Evolutionary conservation across 2,113 vertebrate genomes (phyloP), one percentile per base, ranked within the genome.

Genomic region (Cyphomyrus plagiostoma): DNA sequence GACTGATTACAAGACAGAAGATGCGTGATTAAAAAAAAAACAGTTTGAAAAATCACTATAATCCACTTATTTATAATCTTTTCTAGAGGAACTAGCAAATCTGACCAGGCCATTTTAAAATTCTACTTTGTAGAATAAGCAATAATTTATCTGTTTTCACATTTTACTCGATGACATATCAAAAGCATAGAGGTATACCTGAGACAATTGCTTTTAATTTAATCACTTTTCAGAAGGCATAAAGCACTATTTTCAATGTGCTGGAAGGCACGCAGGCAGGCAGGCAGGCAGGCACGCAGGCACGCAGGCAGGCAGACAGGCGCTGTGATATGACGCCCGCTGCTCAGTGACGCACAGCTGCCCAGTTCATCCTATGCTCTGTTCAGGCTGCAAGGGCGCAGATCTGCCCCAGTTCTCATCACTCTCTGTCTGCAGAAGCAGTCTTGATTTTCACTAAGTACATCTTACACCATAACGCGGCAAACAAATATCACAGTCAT

Each of bases 331-430:
- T 62, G 58, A 62, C 7, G 23, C 23, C 58, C 0, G 23, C 58
- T n/a, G 58, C 58, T 62, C 58, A n/a, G 58, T 62, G 58, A 62
- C 7, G 8, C 21, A n/a, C 58, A 62, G 58, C 58, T n/a, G 13
- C 35, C 7, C 74, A 19, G 74, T 11, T 19, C 70, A 15, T 4
- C 62, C 10, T 11, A 19, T n/a, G 23, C 84, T 91, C 88, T 89
- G 90, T 90, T 91, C 88, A 49, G 23, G 13, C 70, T 62, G 10
- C 23, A 58, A n/a, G 70, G 87, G 39, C 77, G 50, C 48, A 58
- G 89, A 91, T 87, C 58, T 80, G 80, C 90, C 42, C 26, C 87
- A 48, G 48, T 52, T 88, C 88, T 86, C 46, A 39, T 21, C 39
- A 86, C 46, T 86, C 80, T 62, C 86, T 49, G 58, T n/a, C 62